These are phyloP conservation scores for Dipodomys ordii DNA, from an alignment of 2,113 vertebrate species.

Conservation along the genomic window DNA sequence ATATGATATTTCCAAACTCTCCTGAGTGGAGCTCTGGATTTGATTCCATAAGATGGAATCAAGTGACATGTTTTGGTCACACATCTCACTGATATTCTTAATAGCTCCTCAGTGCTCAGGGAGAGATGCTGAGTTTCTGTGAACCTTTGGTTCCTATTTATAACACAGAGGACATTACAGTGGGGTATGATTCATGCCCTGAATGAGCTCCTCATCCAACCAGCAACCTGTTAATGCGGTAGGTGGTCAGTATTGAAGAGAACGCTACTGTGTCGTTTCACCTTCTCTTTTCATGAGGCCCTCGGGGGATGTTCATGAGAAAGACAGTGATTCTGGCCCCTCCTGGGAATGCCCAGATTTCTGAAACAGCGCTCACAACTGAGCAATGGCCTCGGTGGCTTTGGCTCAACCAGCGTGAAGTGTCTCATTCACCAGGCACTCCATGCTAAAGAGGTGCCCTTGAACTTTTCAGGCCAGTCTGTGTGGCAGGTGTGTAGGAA, in stretches of 20 bases:
- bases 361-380: neutral
- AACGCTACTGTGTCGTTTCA: neutral
- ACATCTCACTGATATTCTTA: neutral
- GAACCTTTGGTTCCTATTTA: neutral
- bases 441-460: neutral
- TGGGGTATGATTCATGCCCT: neutral
- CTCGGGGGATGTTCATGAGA: neutral
- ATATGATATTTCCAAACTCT: neutral
- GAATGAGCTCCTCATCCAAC: neutral
- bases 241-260: neutral
- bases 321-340: neutral
- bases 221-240: neutral
- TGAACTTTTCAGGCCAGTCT: neutral
- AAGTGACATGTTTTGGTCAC: neutral
- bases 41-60: neutral
- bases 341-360: neutral
- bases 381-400: neutral
- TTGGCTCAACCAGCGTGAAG: neutral
- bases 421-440: neutral
- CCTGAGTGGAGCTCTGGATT: slow-evolving; percentile 16
- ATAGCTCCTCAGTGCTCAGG: neutral
- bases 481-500: neutral
- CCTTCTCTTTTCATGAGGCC: neutral
- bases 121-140: neutral
- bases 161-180: neutral